Conservation (phyloP, 1,140 invertebrate genomes). For the Zaprionus tsacasi region DNA sequence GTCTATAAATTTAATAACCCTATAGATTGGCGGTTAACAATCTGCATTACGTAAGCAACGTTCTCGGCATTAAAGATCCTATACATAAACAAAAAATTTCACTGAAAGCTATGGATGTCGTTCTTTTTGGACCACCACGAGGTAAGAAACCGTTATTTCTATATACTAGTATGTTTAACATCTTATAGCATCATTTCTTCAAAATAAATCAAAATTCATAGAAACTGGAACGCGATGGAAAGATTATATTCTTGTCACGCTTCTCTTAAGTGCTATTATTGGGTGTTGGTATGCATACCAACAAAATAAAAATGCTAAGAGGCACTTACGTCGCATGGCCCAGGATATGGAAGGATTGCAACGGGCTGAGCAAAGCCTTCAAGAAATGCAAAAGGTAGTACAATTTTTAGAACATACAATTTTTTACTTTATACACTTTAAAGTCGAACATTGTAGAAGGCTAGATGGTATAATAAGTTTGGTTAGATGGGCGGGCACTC, state of each 20-base stretch:
- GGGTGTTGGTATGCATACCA: slow-evolving; percentile 96
- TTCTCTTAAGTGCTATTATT: slow-evolving; percentile 92
- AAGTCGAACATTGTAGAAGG: too few relatives aligned
- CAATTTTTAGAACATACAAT: too few relatives aligned
- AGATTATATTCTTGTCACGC: slow-evolving; percentile 93
- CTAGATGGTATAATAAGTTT: too few relatives aligned
- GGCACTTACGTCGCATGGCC: slow-evolving; percentile 94
- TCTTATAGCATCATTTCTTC: too few relatives aligned
- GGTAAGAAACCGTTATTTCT: slow-evolving; percentile 86
- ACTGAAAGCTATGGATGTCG: slow-evolving; percentile 98
- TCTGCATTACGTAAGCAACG: slow-evolving; percentile 93
- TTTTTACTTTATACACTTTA: too few relatives aligned
- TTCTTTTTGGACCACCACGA: slow-evolving; percentile 98
- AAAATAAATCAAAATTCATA: slow-evolving; percentile 26
- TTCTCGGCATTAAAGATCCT: slow-evolving; percentile 97
- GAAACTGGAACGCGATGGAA: slow-evolving; percentile 90
- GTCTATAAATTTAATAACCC: slow-evolving; percentile 4
- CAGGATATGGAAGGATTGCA: slow-evolving; percentile 96
- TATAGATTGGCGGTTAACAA: slow-evolving; percentile 95
- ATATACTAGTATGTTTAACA: too few relatives aligned
- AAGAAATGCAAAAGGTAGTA: slow-evolving; percentile 91
- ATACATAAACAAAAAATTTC: slow-evolving; percentile 98
- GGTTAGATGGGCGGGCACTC: too few relatives aligned
- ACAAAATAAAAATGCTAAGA: slow-evolving; percentile 94
- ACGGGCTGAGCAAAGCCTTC: slow-evolving; percentile 93